phyloP scores from a whole-genome alignment of 2,113 vertebrate species.

The Pachycephala philippinensis region DNA sequence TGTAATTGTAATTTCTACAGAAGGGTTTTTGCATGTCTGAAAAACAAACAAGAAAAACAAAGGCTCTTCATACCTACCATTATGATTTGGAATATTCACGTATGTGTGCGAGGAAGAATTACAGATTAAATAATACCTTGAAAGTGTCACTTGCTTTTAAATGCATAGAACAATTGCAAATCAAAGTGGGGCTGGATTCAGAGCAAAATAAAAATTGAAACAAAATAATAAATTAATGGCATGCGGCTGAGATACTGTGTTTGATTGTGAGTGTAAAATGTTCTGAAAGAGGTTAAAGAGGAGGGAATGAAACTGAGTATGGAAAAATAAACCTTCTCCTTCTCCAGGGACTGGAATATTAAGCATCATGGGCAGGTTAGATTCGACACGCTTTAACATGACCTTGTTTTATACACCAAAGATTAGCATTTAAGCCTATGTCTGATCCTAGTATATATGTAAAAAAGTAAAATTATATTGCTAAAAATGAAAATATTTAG shows the following conservation, averaged over 20 bases:
- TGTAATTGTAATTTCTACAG: conserved; percentile 33
- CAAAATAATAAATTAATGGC: neutral
- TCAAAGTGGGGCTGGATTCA: neutral
- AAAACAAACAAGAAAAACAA: conserved; percentile 29
- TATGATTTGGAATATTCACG: neutral
- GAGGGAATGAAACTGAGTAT: neutral
- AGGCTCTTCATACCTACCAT: neutral
- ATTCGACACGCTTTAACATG: neutral
- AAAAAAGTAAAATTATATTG: neutral
- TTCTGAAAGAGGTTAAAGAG: neutral
- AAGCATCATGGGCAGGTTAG: neutral
- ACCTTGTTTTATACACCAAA: neutral
- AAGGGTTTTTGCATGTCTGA: neutral
- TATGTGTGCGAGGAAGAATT: neutral
- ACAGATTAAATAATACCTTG: neutral
- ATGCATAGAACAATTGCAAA: neutral
- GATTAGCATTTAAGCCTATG: neutral
- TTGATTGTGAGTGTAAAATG: neutral
- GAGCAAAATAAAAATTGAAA: neutral
- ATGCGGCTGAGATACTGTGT: neutral
- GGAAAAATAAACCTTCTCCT: neutral
- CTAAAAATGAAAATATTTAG: neutral
- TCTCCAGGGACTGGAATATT: neutral
- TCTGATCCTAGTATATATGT: neutral
- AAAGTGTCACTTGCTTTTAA: neutral